Base-by-base conservation (phyloP, 2,797 vertebrate genomes). In the Mus spretus region DNA sequence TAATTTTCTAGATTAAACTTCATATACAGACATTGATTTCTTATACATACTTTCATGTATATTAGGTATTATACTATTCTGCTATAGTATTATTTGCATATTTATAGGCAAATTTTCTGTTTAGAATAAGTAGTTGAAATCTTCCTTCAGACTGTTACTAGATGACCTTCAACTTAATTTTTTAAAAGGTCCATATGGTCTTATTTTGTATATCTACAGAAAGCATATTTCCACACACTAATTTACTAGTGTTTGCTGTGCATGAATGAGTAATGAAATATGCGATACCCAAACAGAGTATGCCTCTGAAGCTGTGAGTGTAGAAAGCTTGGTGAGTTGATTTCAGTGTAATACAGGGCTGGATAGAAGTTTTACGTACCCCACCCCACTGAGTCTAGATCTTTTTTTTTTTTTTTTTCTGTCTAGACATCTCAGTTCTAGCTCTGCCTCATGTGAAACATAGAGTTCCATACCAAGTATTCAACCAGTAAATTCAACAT, bases 1-100 rank as follows among this genome's bases (percentile, higher is more conserved):
- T 85, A 65, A 12, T 89, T 97, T 93, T 77, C 40, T 19, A 53
- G 44, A 40, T 84, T 88, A 14, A 79, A 14, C 31, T 88, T 79
- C 2, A 53, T 65, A 81, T 34, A 37, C 3, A 70, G 0, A 40
- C 5, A 86, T 4, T 13, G 61, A 82, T 90, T 55, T 82, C 19
- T 81, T 20, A 74, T 72, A 44, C 11, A 74, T 57, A 44, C 12
- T n/a, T 20, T 78, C 57, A 75, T 37, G 92, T 87, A 55, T 61
- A 31, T 84, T 83, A 95, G 40, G 5, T 34, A 31, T 89, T 80
- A 34, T 79, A 37, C 20, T 93, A 63, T 40, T 14, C n/a, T 80
- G 86, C n/a, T 7, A 31, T 0, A 67, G 13, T 34, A 37, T 37
- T 6, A 77, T 40, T 79, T n/a, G 50, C 1, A 79, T 14, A 84